A percentile compares a stretch with the other conserved stretches of the same genome.
These are phyloP conservation scores for Dromaius novaehollandiae DNA, from an alignment of 2,113 vertebrate genomes.

Conservation along the genomic window DNA sequence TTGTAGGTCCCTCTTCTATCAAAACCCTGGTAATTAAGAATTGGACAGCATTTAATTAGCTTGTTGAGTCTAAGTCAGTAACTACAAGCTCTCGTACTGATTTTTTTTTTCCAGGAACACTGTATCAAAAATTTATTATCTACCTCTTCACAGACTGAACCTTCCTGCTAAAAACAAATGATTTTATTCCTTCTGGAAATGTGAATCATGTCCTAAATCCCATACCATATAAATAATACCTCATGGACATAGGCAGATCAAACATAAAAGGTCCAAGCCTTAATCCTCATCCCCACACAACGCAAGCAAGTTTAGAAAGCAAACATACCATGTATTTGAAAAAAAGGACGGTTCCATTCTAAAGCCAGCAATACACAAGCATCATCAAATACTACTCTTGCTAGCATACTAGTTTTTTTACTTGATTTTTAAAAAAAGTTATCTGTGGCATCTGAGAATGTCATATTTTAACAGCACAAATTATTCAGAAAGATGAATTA, in stretches of 20 bases:
- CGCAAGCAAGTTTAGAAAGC: conserved; percentile 24
- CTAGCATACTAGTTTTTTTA: background rate
- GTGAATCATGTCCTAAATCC: conserved; percentile 44
- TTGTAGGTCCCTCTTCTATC: background rate
- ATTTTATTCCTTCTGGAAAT: conserved; percentile 42
- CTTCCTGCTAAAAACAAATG: conserved; percentile 24
- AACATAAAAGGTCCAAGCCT: conserved; percentile 56
- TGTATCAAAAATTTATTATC: background rate
- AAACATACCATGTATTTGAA: background rate
- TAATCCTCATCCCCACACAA: conserved; percentile 62
- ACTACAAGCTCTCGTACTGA: background rate
- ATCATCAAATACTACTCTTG: fast-evolving
- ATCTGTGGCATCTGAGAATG: background rate
- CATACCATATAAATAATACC: conserved; percentile 46
- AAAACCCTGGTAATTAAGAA: background rate
- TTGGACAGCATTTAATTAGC: conserved; percentile 18
- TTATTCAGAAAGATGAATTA: background rate
- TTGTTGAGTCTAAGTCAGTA: background rate
- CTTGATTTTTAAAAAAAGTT: background rate
- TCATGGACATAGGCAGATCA: conserved; percentile 63
- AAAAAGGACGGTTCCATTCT: background rate
- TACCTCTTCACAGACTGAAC: conserved; percentile 1
- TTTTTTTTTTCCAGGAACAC: background rate
- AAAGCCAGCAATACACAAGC: background rate
- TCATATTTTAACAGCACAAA: background rate